A percentile compares a stretch with the other conserved stretches of the same genome.
phyloP scores from a whole-genome alignment of 2,113 vertebrate species.

The Hippocampus mohnikei region DNA sequence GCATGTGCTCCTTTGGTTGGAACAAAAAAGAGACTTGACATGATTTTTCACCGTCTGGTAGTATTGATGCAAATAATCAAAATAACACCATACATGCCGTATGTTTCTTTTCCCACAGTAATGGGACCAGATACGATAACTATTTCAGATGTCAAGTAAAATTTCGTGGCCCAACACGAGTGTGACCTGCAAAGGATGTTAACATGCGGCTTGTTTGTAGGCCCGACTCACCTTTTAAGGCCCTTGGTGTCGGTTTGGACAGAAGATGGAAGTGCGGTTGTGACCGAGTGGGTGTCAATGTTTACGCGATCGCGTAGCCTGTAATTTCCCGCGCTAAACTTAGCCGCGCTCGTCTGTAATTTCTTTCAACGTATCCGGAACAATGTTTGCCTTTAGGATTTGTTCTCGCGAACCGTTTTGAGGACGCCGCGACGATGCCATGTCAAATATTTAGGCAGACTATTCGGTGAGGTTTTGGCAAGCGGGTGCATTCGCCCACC shows the following conservation, averaged over 20 bases:
- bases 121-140: too few species aligned
- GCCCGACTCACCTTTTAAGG: constrained; percentile 19
- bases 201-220: not conserved
- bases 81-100: too few species aligned
- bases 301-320: constrained; percentile 27
- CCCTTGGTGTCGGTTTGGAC: not conserved
- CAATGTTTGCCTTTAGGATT: constrained; percentile 17
- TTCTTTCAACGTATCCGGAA: constrained; percentile 10
- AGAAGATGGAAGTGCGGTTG: constrained; percentile 28
- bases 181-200: not conserved
- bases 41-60: too few species aligned
- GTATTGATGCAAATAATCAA: too few species aligned
- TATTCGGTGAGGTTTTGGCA: not conserved
- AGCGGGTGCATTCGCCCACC: constrained; percentile 61
- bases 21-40: too few species aligned
- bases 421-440: not conserved
- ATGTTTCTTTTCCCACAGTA: too few species aligned
- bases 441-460: not conserved
- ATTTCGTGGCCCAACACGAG: too few species aligned
- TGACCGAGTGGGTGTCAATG: constrained; percentile 45
- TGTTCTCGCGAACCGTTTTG: not conserved
- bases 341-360: constrained; percentile 27
- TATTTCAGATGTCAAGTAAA: too few species aligned
- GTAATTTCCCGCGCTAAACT: constrained; percentile 37
- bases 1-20: constrained; percentile 88